Evolutionary conservation across 2,797 vertebrate genomes (phyloP).

Genomic region (Varecia variegata): DNA sequence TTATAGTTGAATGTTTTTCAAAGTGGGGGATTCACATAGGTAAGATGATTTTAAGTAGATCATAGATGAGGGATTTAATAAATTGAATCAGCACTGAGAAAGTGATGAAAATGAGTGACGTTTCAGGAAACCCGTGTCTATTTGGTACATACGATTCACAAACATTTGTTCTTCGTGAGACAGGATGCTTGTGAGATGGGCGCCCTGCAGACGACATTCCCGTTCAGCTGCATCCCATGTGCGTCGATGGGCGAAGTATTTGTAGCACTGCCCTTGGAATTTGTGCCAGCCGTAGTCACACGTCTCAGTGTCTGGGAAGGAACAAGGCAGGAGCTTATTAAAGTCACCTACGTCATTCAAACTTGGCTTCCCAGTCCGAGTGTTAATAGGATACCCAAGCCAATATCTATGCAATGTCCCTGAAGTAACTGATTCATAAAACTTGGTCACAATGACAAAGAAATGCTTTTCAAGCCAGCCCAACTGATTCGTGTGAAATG

Average conservation of each 20-base stretch:
- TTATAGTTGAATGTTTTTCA: neutral
- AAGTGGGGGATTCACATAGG: neutral
- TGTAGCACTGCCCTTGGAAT: slow-evolving; percentile 99
- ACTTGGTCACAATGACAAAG: neutral
- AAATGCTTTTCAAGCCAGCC: neutral
- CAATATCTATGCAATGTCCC: neutral
- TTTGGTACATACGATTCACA: slow-evolving; percentile 93
- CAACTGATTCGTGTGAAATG: neutral
- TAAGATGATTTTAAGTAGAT: neutral
- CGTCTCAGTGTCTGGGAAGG: slow-evolving; percentile 91
- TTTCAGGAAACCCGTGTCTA: neutral
- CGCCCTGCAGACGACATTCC: slow-evolving; percentile 96
- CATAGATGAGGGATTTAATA: neutral
- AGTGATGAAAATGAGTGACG: neutral
- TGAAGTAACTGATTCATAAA: neutral
- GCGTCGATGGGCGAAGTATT: slow-evolving; percentile 93
- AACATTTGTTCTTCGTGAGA: slow-evolving; percentile 95
- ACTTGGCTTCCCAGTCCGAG: neutral
- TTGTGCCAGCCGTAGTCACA: slow-evolving; percentile 99
- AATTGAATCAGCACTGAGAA: neutral
- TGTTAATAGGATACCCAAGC: neutral
- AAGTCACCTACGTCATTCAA: neutral
- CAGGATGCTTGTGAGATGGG: slow-evolving; percentile 94
- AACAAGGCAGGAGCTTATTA: neutral
- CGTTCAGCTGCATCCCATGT: slow-evolving; percentile 96